These are phyloP conservation scores for Chionoecetes opilio DNA, from an alignment of 1,140 invertebrate genomes.

Conservation along the genomic window DNA sequence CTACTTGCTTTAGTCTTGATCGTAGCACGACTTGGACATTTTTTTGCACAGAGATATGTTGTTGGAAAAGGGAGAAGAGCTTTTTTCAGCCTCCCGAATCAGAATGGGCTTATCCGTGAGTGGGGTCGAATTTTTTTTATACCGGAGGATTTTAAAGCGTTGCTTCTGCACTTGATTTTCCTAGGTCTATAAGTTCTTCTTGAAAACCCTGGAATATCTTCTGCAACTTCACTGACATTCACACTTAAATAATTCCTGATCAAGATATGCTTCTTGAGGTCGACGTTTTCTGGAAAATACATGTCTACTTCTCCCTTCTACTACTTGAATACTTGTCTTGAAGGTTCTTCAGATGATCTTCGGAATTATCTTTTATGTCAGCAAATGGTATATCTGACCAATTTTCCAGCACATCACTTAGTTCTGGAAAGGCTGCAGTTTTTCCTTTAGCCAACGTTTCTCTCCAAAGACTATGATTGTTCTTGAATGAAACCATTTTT, in stretches of 20 bases:
- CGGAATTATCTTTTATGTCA: conserved; percentile 47
- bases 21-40: conserved; percentile 46
- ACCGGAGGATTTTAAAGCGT: conserved; percentile 39
- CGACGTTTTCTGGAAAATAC: too few species aligned
- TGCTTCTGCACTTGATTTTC: conserved; percentile 62
- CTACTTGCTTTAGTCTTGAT: conserved; percentile 62
- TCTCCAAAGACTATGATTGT: conserved; percentile 42
- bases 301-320: conserved; percentile 63
- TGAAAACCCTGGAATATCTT: conserved; percentile 66
- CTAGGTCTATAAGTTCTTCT: conserved; percentile 66
- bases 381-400: conserved; percentile 49
- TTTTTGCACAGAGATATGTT: conserved; percentile 49
- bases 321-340: too few species aligned
- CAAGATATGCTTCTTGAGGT: conserved; percentile 51
- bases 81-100: conserved; percentile 55
- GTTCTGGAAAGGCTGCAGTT: conserved; percentile 62
- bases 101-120: conserved; percentile 63
- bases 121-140: conserved; percentile 44
- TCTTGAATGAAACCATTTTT: conserved; percentile 52
- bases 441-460: conserved; percentile 56
- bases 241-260: conserved; percentile 35
- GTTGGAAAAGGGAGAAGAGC: conserved; percentile 61
- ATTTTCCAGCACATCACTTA: conserved; percentile 55
- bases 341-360: conserved; percentile 63
- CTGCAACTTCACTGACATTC: conserved; percentile 62